These are phyloP conservation scores for Drosophila chauvacae DNA, from an alignment of 1,140 invertebrate genomes.

Conservation along the genomic window DNA sequence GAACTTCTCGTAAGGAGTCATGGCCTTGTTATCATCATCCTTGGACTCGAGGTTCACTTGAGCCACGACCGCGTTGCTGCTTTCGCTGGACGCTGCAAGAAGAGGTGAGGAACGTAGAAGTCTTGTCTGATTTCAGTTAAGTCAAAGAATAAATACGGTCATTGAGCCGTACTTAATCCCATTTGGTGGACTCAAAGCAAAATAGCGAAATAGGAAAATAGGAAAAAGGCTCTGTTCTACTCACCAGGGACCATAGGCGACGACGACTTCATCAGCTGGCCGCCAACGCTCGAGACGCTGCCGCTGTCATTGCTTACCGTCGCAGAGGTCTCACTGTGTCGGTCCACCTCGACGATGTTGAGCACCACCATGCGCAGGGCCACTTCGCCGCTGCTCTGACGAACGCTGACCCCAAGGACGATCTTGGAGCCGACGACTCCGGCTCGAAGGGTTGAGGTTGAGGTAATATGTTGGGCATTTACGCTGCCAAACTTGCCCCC, in stretches of 20 bases:
- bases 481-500: slow-evolving; percentile 55
- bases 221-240: slow-evolving; percentile 14
- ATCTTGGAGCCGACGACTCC: slow-evolving; percentile 81
- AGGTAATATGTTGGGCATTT: slow-evolving; percentile 72
- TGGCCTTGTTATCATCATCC: slow-evolving; percentile 76
- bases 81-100: slow-evolving; percentile 52
- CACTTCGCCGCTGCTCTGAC: slow-evolving; percentile 74
- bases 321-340: slow-evolving; percentile 58
- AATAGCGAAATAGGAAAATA: too few relatives aligned
- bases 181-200: too few relatives aligned
- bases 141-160: neutral
- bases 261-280: slow-evolving; percentile 66
- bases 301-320: slow-evolving; percentile 71
- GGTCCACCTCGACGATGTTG: slow-evolving; percentile 73
- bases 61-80: slow-evolving; percentile 48
- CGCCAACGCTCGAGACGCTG: slow-evolving; percentile 63
- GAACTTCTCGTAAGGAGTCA: slow-evolving; percentile 78
- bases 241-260: slow-evolving; percentile 65
- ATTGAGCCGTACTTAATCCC: too few relatives aligned
- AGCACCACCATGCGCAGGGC: slow-evolving; percentile 78
- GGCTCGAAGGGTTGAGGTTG: slow-evolving; percentile 78
- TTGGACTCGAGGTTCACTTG: slow-evolving; percentile 70
- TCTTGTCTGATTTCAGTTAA: neutral
- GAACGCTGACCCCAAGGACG: slow-evolving; percentile 72
- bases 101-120: neutral